Evolutionary conservation across 2,888 invertebrate genomes (phyloP).

Genomic region (Lochmaea crataegi): DNA sequence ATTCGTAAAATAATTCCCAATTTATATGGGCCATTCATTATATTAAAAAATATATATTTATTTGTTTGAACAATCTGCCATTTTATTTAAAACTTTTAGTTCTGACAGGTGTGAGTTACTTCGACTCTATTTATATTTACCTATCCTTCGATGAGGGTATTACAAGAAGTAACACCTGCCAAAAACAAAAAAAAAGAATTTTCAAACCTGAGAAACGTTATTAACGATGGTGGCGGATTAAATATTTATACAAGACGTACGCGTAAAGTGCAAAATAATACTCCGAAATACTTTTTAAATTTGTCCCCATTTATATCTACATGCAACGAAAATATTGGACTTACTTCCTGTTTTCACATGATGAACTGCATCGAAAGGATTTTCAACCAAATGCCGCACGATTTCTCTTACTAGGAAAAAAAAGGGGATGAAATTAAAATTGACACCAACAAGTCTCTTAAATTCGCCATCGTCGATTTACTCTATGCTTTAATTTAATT

Average conservation of each 20-base stretch:
- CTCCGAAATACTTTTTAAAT: background rate
- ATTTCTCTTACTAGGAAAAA: background rate
- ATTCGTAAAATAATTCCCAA: no score
- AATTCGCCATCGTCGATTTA: slow-evolving; percentile 21
- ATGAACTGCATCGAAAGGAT: no score
- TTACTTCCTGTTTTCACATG: no score
- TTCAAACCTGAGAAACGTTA: background rate
- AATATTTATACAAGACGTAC: background rate
- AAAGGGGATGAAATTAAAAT: background rate
- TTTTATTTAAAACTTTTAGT: background rate
- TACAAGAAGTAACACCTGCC: background rate
- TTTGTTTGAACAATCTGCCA: background rate
- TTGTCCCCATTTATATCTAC: background rate
- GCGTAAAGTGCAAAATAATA: background rate
- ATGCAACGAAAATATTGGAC: background rate
- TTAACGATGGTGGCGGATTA: background rate
- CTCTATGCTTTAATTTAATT: slow-evolving; percentile 44
- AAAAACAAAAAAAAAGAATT: background rate
- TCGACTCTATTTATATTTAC: no score
- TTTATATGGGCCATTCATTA: no score
- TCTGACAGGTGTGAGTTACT: background rate
- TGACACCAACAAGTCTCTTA: background rate
- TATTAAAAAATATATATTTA: background rate
- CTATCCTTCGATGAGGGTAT: no score
- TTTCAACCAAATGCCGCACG: no score